Percentiles rank a stretch among this genome's conserved stretches.
Conservation (phyloP, 2,113 vertebrate genomes). For the Cinclus mexicanus region DNA sequence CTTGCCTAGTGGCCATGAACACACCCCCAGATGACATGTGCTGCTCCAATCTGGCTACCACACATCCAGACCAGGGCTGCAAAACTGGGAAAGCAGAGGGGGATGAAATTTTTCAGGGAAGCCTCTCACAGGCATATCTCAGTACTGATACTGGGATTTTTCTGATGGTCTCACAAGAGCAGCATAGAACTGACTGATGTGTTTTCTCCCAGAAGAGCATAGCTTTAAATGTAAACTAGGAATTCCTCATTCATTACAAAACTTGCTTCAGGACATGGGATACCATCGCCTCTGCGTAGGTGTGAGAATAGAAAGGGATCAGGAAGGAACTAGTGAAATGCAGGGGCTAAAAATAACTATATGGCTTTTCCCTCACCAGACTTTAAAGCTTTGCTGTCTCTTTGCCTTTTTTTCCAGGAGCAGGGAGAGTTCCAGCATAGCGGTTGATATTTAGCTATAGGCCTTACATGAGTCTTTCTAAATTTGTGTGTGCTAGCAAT, state of each 20-base stretch:
- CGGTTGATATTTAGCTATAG: not conserved
- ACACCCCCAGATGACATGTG: rapidly evolving
- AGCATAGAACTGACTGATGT: not conserved
- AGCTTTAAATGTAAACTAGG: not conserved
- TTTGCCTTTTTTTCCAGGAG: not conserved
- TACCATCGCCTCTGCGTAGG: not conserved
- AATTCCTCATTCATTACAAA: not conserved
- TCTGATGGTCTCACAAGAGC: not conserved
- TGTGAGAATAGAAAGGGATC: not conserved
- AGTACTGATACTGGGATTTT: not conserved
- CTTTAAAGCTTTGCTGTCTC: not conserved
- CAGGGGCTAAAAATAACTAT: not conserved
- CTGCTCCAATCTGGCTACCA: not conserved
- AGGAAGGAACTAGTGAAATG: not conserved
- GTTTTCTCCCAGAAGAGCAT: not conserved
- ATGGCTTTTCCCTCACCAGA: not conserved
- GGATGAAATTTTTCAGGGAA: not conserved
- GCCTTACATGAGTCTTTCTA: not conserved
- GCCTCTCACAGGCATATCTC: not conserved
- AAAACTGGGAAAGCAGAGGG: not conserved
- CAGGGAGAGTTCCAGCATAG: not conserved
- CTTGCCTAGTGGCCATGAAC: not conserved
- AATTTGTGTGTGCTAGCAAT: not conserved
- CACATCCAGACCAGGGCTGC: rapidly evolving
- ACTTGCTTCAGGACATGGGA: not conserved